These are phyloP conservation scores for Hydra vulgaris DNA, from an alignment of 30 jellyfish, hydroid and myxozoan genomes.

Conservation along the genomic window DNA sequence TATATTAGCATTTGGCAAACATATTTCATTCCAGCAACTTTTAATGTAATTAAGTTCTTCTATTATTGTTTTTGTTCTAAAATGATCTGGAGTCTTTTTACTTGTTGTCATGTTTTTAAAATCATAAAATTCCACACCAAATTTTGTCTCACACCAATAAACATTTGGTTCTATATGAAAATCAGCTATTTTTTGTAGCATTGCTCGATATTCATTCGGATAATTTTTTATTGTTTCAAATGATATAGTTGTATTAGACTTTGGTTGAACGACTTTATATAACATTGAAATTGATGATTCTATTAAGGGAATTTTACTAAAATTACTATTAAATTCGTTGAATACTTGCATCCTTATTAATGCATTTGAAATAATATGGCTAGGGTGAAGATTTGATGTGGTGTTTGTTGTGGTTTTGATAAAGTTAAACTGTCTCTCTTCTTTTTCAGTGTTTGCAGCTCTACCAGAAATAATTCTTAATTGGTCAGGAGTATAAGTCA, in stretches of 20 bases:
- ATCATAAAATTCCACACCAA: not conserved
- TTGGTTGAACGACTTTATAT: not conserved
- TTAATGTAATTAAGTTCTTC: too few relatives aligned
- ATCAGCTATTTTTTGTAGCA: not conserved
- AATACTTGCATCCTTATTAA: not conserved
- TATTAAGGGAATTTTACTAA: not conserved
- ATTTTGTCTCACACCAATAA: not conserved
- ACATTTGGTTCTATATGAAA: not conserved
- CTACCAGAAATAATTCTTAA: constrained; percentile 7
- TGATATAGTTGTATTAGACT: not conserved
- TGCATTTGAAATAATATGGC: constrained; percentile 2
- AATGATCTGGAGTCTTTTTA: too few relatives aligned
- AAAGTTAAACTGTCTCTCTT: constrained; percentile 1
- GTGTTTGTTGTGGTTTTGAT: not conserved
- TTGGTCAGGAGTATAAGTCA: not conserved
- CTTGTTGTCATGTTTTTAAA: too few relatives aligned
- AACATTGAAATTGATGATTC: not conserved
- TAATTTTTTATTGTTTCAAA: too few relatives aligned
- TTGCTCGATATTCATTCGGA: not conserved
- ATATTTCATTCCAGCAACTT: too few relatives aligned
- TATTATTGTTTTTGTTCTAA: too few relatives aligned
- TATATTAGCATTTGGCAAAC: too few relatives aligned
- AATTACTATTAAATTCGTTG: not conserved
- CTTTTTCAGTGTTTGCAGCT: not conserved
- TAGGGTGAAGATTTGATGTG: not conserved